phyloP scores from a whole-genome alignment of 2,113 vertebrate species.

The Vanacampus margaritifer region DNA sequence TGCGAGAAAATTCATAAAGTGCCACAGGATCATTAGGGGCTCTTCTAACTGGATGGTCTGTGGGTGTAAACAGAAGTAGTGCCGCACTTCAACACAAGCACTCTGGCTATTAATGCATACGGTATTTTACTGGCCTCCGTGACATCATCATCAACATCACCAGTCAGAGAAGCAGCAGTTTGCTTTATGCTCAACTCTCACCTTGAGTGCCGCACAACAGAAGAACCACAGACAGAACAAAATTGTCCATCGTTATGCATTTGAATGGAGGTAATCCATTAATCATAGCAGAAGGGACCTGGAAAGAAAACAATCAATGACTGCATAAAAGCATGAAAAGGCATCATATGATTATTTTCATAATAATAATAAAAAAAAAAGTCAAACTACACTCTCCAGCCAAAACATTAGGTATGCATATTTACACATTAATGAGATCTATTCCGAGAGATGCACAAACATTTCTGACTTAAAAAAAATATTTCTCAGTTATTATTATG shows the following conservation, averaged over 20 bases:
- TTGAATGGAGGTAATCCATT: constrained; percentile 37
- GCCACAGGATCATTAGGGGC: constrained; percentile 30
- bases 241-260: constrained; percentile 42
- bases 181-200: constrained; percentile 37
- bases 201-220: constrained; percentile 52
- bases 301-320: neutral
- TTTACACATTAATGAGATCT: neutral
- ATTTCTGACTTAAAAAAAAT: neutral
- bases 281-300: constrained; percentile 20
- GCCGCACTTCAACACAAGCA: constrained; percentile 5
- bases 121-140: constrained; percentile 6
- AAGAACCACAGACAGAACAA: constrained; percentile 34
- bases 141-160: neutral
- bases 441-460: neutral
- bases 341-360: neutral
- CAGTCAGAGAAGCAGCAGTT: constrained; percentile 14
- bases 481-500: neutral
- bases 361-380: neutral
- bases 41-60: constrained; percentile 30
- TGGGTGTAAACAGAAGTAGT: constrained; percentile 24
- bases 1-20: constrained; percentile 33
- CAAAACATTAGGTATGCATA: neutral
- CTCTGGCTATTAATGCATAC: constrained; percentile 9
- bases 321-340: neutral
- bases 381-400: neutral